Percentiles rank a stretch among this genome's conserved stretches.
phyloP scores from a whole-genome alignment of 1,140 invertebrate species.

The Drosophila pseudoobscura region DNA sequence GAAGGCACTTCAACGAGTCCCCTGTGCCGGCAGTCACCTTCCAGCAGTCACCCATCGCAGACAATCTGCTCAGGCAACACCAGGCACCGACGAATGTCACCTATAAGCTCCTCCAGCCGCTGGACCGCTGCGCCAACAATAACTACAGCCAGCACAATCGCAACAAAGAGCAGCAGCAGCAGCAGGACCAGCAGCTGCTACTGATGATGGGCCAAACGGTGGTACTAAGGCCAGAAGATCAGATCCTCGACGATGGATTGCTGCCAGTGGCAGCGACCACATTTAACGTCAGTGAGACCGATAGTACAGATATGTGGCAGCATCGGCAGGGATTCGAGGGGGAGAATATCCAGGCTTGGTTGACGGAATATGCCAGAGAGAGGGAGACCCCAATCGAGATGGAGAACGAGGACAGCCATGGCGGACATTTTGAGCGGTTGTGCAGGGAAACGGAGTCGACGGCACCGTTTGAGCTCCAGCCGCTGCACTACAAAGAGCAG shows the following conservation, averaged over 20 bases:
- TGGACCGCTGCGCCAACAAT: slow-evolving; percentile 28
- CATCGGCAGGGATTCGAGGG: slow-evolving; percentile 35
- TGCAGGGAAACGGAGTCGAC: slow-evolving; percentile 51
- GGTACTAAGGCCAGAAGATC: slow-evolving; percentile 10
- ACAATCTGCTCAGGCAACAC: neutral
- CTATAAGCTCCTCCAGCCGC: slow-evolving; percentile 1
- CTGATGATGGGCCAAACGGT: slow-evolving; percentile 21
- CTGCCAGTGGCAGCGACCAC: slow-evolving; percentile 14
- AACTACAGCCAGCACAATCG: slow-evolving; percentile 39
- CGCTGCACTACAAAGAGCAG: slow-evolving; percentile 8
- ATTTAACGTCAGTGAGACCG: slow-evolving; percentile 1
- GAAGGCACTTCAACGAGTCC: slow-evolving; percentile 19
- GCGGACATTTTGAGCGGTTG: slow-evolving; percentile 49
- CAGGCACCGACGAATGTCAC: slow-evolving; percentile 23
- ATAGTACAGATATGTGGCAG: neutral
- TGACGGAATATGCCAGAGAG: neutral
- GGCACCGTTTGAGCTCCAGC: slow-evolving; percentile 56
- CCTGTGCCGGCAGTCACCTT: no score
- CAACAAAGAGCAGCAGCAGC: slow-evolving; percentile 2
- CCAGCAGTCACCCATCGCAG: neutral
- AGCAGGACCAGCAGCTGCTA: neutral
- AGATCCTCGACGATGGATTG: neutral
- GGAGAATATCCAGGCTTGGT: slow-evolving; percentile 9
- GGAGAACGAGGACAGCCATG: neutral
- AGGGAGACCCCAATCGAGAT: neutral